Base-by-base conservation (phyloP, 1,140 invertebrate genomes). In the Parapsyche elsis region DNA sequence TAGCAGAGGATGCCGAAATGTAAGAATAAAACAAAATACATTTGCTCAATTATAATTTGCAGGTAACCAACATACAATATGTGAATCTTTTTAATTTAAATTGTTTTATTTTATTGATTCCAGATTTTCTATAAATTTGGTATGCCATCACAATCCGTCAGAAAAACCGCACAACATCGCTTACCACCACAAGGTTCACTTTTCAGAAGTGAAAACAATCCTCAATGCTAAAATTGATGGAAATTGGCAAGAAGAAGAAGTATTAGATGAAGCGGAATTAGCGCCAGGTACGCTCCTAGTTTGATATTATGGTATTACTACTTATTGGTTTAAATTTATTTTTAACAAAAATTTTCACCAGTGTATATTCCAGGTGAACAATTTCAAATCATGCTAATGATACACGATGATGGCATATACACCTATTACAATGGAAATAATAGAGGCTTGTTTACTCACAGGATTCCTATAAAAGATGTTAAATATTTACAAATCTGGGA, bases 401-500 rank as follows among this genome's bases (percentile, higher is more conserved):
- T 83, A 14, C 45, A 23, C 44, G 57, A 83, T 1, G 73, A 81
- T 9, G 19, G 4, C 0, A 81, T 83, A 53, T 61, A 73, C 21
- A 46, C 61, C 2, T 83, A 83, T 64, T 71, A 23, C 77, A 74
- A 80, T 30, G 71, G 30, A 10, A 38, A 44, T 10, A 73, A 79
- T 14, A 76, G 78, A 70, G 79, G 76, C 21, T 0, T 9, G 4
- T 82, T 78, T 71, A 5, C 0, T 19, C 70, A 83, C 71, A 26
- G 45, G 9, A 46, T 83, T 10, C 76, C 81, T 12, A 76, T 80
- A 23, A 59, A 82, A 76, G 81, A 79, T 30, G 38, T 82, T 9
- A 80, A 75, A 76, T 80, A 80, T 26, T 19, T 83, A 16, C 81
- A 83, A 71, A 83, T 83, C 9, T 83, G 83, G 83, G 73, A 81